phyloP scores from a whole-genome alignment of 2,888 invertebrate genomes.

The Glaucopsyche alexis region DNA sequence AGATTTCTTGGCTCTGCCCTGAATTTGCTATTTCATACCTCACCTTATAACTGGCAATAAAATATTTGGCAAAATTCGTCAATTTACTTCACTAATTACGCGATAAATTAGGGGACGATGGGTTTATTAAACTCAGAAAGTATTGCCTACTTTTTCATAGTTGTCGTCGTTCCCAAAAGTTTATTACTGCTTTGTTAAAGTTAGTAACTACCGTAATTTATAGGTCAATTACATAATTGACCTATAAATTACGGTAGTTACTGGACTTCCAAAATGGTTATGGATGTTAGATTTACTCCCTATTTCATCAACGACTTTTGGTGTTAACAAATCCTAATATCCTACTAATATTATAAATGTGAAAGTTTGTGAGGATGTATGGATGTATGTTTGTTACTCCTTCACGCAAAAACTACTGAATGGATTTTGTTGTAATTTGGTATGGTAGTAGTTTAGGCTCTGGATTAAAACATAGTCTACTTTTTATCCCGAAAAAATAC shows the following conservation, averaged over 20 bases:
- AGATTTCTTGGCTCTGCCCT: slow-evolving; percentile 29
- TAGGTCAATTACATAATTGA: not conserved
- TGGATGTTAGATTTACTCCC: not conserved
- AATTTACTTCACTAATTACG: not conserved
- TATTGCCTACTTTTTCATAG: not conserved
- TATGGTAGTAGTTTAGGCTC: too few relatives aligned
- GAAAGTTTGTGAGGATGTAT: too few relatives aligned
- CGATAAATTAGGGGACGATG: not conserved
- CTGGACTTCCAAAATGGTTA: not conserved
- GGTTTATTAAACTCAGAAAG: not conserved
- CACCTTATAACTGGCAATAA: slow-evolving; percentile 6
- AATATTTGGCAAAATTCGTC: slow-evolving; percentile 15
- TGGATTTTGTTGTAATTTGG: too few relatives aligned
- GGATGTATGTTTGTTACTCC: too few relatives aligned
- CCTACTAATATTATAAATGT: too few relatives aligned
- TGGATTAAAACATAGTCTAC: too few relatives aligned
- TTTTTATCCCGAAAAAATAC: too few relatives aligned
- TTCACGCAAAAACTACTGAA: too few relatives aligned
- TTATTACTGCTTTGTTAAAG: not conserved
- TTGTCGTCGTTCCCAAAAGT: not conserved
- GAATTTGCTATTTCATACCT: slow-evolving; percentile 23
- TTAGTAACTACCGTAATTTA: too few relatives aligned
- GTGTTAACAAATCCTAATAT: too few relatives aligned
- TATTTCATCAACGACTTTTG: too few relatives aligned
- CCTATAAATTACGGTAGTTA: not conserved